Base-by-base conservation (phyloP, 2,797 vertebrate species). In the Mycteria americana region DNA sequence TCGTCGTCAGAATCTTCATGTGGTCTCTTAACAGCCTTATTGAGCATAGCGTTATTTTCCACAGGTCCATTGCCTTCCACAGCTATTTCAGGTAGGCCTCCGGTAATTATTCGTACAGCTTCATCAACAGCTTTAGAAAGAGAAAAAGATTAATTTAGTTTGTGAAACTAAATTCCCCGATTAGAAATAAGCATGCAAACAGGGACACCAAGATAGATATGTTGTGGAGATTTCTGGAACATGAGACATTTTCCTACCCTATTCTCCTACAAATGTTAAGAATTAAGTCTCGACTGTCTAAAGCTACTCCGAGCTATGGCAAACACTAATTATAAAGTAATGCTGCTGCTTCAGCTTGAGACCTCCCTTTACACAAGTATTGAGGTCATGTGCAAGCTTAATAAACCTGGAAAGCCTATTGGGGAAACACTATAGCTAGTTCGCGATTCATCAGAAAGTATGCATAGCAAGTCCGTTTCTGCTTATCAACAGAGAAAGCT, bases 1-100 rank as follows among this genome's bases (percentile, higher is more conserved):
- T 99, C 99, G 14, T 99, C 99, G 0, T 99, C 99, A 0, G 99
- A 99, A 92, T 99, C 99, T 25, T 99, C 99, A 0, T 99, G 99
- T 85, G 99, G 98, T 98, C 99, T 99, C 97, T 99, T 99, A n/a
- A 99, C 98, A 39, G 99, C 97, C 98, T 99, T 99, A 85, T 97
- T 98, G 95, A 98, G 97, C 17, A 98, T 91, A 2, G 99, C 93
- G 9, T 99, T 99, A 75, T 99, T 99, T 96, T 99, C 99, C 97
- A 99, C 98, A 16, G 99, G 98, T 76, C 99, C 99, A 1, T 99
- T 99, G 70, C 99, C 99, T 88, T 99, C 99, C 56, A 98, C 98
- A 2, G 98, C 97, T 21, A 98, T 97, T 39, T 99, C 99, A 0
- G 99, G 98, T 94, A 98, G 99, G 60, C 98, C 98, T 5, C 99